phyloP scores from a whole-genome alignment of 2,113 vertebrate genomes.

The Brachypteracias leptosomus region DNA sequence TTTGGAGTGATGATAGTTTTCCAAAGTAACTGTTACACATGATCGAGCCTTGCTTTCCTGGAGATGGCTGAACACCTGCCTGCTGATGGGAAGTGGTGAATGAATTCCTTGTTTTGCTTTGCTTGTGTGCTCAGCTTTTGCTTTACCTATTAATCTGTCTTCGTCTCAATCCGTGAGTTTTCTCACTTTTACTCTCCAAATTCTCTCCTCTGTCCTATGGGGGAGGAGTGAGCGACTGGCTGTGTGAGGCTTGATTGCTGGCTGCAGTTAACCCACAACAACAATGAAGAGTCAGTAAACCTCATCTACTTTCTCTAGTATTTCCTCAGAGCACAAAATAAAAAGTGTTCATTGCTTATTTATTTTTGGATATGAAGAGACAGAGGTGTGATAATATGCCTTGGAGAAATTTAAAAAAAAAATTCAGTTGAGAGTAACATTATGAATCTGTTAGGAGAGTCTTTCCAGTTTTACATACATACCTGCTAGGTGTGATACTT shows the following conservation, averaged over 20 bases:
- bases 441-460: neutral
- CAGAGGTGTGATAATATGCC: neutral
- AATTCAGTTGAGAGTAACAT: neutral
- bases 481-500: neutral
- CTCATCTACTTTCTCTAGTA: neutral
- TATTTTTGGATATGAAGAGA: neutral
- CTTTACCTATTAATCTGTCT: neutral
- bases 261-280: neutral
- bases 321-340: neutral
- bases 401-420: neutral
- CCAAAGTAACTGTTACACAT: neutral
- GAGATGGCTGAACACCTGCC: neutral
- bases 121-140: too few species aligned
- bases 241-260: neutral
- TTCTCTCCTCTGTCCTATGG: neutral
- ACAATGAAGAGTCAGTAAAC: neutral
- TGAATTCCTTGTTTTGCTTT: neutral
- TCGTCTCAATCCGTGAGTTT: neutral
- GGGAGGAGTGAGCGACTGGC: neutral
- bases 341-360: neutral
- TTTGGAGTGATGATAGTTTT: neutral
- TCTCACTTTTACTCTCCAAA: neutral
- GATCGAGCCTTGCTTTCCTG: neutral
- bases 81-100: neutral
- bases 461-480: neutral